phyloP scores from a whole-genome alignment of 2,888 invertebrate species.

The Lepetodrilus schrolli region DNA sequence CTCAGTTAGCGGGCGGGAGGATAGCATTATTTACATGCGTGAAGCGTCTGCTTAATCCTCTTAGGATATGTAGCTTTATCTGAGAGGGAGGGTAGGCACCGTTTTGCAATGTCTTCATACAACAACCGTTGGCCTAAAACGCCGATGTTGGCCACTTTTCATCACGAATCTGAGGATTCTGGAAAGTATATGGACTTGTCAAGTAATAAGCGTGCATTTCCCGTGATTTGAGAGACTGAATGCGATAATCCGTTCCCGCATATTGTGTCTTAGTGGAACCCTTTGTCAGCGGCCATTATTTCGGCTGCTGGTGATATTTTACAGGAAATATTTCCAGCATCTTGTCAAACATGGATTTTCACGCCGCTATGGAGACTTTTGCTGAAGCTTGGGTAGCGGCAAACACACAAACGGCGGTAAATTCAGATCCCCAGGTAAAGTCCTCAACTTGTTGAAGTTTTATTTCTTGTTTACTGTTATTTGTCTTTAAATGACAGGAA shows the following conservation, averaged over 20 bases:
- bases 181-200: slow-evolving; percentile 2
- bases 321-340: slow-evolving; percentile 11
- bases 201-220: slow-evolving; percentile 3
- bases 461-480: not conserved
- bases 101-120: slow-evolving; percentile 33
- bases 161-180: slow-evolving; percentile 10
- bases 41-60: slow-evolving; percentile 65
- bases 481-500: not conserved
- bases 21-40: slow-evolving; percentile 48
- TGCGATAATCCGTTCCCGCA: slow-evolving; percentile 37
- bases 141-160: not conserved
- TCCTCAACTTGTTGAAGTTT: slow-evolving; percentile 36
- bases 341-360: slow-evolving; percentile 88
- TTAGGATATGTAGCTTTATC: slow-evolving; percentile 66
- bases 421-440: slow-evolving; percentile 48
- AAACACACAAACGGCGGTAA: slow-evolving; percentile 79
- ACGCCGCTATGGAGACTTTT: slow-evolving; percentile 98
- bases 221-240: slow-evolving; percentile 27
- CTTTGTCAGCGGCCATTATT: slow-evolving; percentile 28
- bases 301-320: slow-evolving; percentile 8
- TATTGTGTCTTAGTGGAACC: slow-evolving; percentile 31
- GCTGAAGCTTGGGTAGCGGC: slow-evolving; percentile 98
- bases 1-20: not conserved
- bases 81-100: slow-evolving; percentile 57
- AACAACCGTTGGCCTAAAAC: not conserved